phyloP scores from a whole-genome alignment of 2,113 vertebrate genomes.

The Cyphomyrus plagiostoma region DNA sequence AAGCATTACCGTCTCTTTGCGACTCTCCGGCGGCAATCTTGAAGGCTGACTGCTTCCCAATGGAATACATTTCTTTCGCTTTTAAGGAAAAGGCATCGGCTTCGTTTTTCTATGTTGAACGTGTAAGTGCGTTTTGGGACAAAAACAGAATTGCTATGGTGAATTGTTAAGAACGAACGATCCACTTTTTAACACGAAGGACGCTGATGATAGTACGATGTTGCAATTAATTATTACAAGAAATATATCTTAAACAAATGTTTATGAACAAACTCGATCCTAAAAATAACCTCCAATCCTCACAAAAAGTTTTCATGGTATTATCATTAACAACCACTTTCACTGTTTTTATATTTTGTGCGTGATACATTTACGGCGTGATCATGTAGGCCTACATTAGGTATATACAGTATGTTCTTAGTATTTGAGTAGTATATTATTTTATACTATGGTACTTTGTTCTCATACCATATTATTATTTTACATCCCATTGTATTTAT shows the following conservation, averaged over 20 bases:
- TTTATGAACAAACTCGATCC: background rate
- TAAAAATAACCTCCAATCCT: background rate
- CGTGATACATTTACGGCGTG: background rate
- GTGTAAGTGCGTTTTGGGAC: background rate
- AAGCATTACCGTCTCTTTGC: slow-evolving; percentile 50
- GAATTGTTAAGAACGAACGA: background rate
- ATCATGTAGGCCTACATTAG: background rate
- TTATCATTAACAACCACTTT: background rate
- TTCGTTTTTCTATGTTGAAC: slow-evolving; percentile 56
- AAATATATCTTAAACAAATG: background rate
- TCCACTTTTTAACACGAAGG: background rate
- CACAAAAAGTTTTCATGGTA: background rate
- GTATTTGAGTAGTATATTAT: background rate
- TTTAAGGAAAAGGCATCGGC: slow-evolving; percentile 76
- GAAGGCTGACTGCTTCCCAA: slow-evolving; percentile 64
- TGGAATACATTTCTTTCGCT: slow-evolving; percentile 65
- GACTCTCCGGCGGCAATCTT: slow-evolving; percentile 79
- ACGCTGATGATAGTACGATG: background rate
- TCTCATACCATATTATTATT: background rate
- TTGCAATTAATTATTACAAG: background rate
- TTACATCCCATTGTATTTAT: background rate
- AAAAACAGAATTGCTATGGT: background rate
- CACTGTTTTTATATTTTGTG: background rate
- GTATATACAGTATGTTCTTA: background rate
- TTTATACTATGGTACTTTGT: background rate